These are phyloP conservation scores for Cladopsammia gracilis DNA, from an alignment of 64 coral and sea anemone genomes.

Conservation along the genomic window DNA sequence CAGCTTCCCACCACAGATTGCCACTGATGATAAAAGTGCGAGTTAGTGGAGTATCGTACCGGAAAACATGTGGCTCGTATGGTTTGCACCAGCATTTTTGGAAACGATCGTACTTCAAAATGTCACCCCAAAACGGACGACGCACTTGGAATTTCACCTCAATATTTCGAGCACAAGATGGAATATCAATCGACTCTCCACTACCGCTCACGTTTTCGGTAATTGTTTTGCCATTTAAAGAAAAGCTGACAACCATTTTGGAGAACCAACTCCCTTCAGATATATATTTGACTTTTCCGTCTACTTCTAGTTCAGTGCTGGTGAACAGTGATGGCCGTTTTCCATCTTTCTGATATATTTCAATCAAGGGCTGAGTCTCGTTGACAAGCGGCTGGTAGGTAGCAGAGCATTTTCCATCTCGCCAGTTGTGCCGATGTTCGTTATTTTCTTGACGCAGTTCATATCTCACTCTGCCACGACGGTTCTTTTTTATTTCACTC, in stretches of 20 bases:
- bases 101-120: slow-evolving; percentile 56
- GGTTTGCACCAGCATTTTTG: slow-evolving; percentile 15
- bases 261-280: neutral
- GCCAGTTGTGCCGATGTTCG: neutral
- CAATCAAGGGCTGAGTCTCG: neutral
- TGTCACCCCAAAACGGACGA: slow-evolving; percentile 22
- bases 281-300: slow-evolving; percentile 44
- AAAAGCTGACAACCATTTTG: slow-evolving; percentile 33
- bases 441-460: neutral
- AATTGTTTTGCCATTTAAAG: neutral
- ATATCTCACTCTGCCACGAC: neutral
- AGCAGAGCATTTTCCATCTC: neutral
- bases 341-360: neutral
- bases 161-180: neutral
- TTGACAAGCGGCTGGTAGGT: neutral
- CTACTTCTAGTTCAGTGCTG: neutral
- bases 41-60: neutral
- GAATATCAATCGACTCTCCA: slow-evolving; percentile 13
- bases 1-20: neutral
- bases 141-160: slow-evolving; percentile 30
- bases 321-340: slow-evolving; percentile 2
- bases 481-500: neutral
- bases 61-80: slow-evolving; percentile 31
- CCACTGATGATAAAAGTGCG: slow-evolving; percentile 37
- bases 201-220: slow-evolving; percentile 10